These are phyloP conservation scores for Lobophora halterata DNA, from an alignment of 2,888 invertebrate species.

Conservation along the genomic window DNA sequence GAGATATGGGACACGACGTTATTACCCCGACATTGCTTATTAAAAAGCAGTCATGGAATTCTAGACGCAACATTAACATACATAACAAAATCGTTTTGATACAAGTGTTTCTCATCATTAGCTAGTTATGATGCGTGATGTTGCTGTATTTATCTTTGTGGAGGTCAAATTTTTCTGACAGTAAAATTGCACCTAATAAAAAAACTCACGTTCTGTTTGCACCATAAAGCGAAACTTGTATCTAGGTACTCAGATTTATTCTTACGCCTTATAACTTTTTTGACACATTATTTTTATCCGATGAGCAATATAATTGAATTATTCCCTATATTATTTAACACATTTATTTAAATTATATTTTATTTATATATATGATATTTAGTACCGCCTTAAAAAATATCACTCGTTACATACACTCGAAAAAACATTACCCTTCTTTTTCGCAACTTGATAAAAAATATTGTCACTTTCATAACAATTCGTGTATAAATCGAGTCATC, in stretches of 20 bases:
- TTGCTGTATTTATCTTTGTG: constrained; percentile 1
- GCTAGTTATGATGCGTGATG: constrained; percentile 6
- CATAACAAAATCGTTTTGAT: constrained; percentile 13
- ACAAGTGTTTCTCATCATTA: constrained; percentile 20
- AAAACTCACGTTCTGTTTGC: constrained; percentile 7
- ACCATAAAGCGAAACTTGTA: constrained; percentile 3
- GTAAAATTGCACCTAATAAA: background rate
- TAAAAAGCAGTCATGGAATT: background rate
- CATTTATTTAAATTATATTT: too few relatives aligned
- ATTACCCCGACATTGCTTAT: constrained; percentile 2
- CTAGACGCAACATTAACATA: constrained; percentile 17
- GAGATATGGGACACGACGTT: constrained; percentile 6
- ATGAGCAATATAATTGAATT: too few relatives aligned
- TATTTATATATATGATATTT: too few relatives aligned
- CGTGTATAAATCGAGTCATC: constrained; percentile 26
- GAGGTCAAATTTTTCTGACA: constrained; percentile 5
- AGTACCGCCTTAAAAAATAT: too few relatives aligned
- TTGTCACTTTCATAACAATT: constrained; percentile 31
- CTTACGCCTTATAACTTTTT: too few relatives aligned
- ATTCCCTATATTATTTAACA: too few relatives aligned
- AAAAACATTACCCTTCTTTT: constrained; percentile 11
- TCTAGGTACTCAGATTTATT: too few relatives aligned
- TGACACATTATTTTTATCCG: too few relatives aligned
- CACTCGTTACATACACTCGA: background rate
- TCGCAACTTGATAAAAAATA: constrained; percentile 12